A percentile compares a stretch with the other conserved stretches of the same genome.
Conservation (phyloP, 2,888 invertebrate genomes). For the Eristalinus sepulchralis region DNA sequence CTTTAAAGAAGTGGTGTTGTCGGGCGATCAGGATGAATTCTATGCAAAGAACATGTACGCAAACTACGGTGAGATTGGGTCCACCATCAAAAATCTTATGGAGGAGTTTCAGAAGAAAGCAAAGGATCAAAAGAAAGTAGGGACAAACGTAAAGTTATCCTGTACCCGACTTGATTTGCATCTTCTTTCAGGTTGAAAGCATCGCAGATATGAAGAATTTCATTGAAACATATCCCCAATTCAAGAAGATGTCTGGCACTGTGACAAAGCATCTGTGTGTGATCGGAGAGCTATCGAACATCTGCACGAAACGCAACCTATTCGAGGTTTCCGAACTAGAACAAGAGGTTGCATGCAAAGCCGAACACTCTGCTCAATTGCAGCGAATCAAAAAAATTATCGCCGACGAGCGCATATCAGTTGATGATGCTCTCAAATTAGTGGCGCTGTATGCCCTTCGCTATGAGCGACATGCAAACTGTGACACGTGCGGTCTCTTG, state of each 20-base stretch:
- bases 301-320: constrained; percentile 89
- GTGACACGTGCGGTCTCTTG: constrained; percentile 89
- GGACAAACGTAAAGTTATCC: background rate
- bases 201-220: constrained; percentile 99
- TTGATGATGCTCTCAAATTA: constrained; percentile 91
- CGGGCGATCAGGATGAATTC: constrained; percentile 98
- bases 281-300: constrained; percentile 95
- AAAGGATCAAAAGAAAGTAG: constrained; percentile 92
- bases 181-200: constrained; percentile 87
- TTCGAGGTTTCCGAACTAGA: constrained; percentile 96
- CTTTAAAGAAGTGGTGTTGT: constrained; percentile 94
- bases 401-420: constrained; percentile 86
- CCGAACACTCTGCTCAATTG: constrained; percentile 89
- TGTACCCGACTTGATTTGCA: background rate
- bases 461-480: constrained; percentile 94
- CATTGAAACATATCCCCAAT: constrained; percentile 98
- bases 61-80: constrained; percentile 99
- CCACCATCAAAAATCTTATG: constrained; percentile 97
- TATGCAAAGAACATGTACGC: constrained; percentile 96
- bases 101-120: constrained; percentile 98
- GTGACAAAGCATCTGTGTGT: constrained; percentile 99
- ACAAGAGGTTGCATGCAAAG: constrained; percentile 95
- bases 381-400: constrained; percentile 91
- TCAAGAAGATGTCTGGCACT: constrained; percentile 97
- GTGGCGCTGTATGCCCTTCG: constrained; percentile 96